Conservation (phyloP, 1,140 invertebrate species). For the Formica exsecta region DNA sequence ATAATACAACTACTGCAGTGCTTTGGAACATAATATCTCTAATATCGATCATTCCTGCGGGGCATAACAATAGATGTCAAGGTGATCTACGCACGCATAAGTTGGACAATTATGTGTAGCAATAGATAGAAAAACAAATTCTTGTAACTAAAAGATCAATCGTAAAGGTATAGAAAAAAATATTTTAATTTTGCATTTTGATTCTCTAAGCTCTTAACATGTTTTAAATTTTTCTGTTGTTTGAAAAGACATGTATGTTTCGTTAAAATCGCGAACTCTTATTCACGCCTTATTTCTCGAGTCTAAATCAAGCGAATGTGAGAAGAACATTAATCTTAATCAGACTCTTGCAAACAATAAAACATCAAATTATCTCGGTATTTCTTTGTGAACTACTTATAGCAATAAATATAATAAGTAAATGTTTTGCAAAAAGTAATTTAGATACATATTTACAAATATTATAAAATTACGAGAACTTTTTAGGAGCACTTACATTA, state of each 20-base stretch:
- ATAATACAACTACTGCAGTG: conserved; percentile 40
- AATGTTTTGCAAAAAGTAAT: neutral
- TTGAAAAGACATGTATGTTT: neutral
- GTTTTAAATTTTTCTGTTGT: neutral
- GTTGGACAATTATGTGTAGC: conserved; percentile 42
- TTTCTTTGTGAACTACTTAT: neutral
- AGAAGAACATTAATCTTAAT: neutral
- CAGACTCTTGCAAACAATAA: neutral
- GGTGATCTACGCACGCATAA: conserved; percentile 66
- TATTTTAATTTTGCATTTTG: neutral
- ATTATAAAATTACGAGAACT: neutral
- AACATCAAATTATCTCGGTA: neutral
- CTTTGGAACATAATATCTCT: conserved; percentile 64
- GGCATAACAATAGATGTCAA: conserved; percentile 45
- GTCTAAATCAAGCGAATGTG: neutral
- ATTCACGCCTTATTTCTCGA: neutral
- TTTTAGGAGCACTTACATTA: neutral
- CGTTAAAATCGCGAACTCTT: neutral
- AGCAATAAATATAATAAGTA: neutral
- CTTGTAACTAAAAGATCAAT: neutral
- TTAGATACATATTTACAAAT: neutral
- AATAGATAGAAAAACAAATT: neutral
- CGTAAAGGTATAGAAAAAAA: neutral
- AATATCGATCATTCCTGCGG: conserved; percentile 61
- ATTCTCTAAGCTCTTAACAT: neutral